A percentile compares a stretch with the other conserved stretches of the same genome.
phyloP scores from a whole-genome alignment of 2,797 vertebrate species.

The Sandelia bainsii region DNA sequence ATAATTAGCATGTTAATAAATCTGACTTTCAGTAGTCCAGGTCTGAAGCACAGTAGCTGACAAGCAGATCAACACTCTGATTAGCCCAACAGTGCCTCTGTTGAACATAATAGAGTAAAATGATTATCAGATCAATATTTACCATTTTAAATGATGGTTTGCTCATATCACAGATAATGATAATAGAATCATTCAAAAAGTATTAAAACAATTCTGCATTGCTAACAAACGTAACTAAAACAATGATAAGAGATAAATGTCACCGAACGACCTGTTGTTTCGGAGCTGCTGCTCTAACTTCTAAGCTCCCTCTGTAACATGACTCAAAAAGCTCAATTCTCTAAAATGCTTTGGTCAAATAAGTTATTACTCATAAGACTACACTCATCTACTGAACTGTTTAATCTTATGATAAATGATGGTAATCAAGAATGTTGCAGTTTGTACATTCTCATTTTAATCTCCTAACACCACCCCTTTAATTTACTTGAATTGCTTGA shows the following conservation, averaged over 20 bases:
- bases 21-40: neutral
- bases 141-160: neutral
- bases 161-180: neutral
- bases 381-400: neutral
- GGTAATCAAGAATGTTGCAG: too few species aligned
- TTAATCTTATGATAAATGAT: neutral
- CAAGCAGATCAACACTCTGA: conserved; percentile 6
- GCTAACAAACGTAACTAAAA: neutral
- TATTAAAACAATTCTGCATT: neutral
- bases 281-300: conserved; percentile 1
- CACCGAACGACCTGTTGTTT: conserved; percentile 5
- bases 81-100: conserved; percentile 8
- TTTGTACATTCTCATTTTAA: neutral
- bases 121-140: neutral
- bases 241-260: neutral
- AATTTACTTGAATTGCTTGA: neutral
- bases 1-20: conserved; percentile 36
- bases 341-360: conserved; percentile 28
- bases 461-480: neutral
- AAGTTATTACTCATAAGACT: neutral
- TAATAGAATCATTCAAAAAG: neutral
- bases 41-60: conserved; percentile 4
- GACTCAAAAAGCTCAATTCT: neutral
- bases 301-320: conserved; percentile 4
- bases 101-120: neutral